Conservation (phyloP, 1,140 invertebrate species). For the Anadara kagoshimensis region DNA sequence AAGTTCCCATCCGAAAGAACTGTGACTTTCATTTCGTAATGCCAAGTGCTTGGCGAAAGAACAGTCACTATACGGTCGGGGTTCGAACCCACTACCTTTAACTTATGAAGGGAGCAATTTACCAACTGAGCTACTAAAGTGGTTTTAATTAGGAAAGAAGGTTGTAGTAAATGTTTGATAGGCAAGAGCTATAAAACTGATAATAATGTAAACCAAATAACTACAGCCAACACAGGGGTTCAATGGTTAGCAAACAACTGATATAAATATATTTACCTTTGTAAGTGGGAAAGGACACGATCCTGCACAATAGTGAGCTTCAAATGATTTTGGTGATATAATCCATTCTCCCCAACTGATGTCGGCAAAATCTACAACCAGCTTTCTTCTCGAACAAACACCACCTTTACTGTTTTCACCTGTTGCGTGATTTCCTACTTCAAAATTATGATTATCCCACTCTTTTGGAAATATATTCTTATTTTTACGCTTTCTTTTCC, state of each 20-base stretch:
- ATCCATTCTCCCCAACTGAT: constrained; percentile 99
- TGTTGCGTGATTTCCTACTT: constrained; percentile 39
- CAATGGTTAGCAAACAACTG: constrained; percentile 47
- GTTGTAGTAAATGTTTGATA: too few relatives aligned
- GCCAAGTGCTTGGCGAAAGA: too few relatives aligned
- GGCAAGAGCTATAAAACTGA: too few relatives aligned
- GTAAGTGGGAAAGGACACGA: constrained; percentile 94
- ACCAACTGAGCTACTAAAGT: too few relatives aligned
- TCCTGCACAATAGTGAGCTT: constrained; percentile 95
- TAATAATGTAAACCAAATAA: too few relatives aligned
- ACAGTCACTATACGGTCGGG: too few relatives aligned
- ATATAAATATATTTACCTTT: constrained; percentile 62
- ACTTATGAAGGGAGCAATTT: too few relatives aligned
- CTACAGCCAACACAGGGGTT: too few relatives aligned
- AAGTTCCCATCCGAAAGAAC: too few relatives aligned
- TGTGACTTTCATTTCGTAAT: too few relatives aligned
- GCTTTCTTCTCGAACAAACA: constrained; percentile 64
- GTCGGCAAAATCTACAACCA: constrained; percentile 92
- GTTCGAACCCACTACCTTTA: too few relatives aligned
- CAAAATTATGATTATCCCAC: constrained; percentile 55
- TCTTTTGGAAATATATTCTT: constrained; percentile 52
- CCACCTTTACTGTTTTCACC: constrained; percentile 45
- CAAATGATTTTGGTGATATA: constrained; percentile 95
- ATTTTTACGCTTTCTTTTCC: constrained; percentile 40
- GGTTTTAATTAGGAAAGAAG: too few relatives aligned